phyloP scores from a whole-genome alignment of 2,113 vertebrate species.

The Butorides virescens region DNA sequence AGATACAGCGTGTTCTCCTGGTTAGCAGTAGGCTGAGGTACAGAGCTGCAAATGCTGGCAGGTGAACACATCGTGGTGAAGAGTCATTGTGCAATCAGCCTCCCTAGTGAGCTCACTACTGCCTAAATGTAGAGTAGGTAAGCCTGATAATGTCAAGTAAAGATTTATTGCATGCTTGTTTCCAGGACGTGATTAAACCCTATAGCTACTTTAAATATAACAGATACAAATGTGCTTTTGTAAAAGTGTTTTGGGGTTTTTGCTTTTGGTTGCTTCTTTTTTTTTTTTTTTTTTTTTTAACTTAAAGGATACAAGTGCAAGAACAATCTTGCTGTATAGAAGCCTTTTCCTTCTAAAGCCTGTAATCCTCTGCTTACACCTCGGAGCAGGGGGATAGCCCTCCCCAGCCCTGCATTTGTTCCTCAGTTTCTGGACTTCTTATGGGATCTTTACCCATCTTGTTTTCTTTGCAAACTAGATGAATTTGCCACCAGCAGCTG shows the following conservation, averaged over 20 bases:
- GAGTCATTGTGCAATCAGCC: neutral
- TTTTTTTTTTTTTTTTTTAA: neutral
- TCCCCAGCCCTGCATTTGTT: neutral
- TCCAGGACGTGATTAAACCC: neutral
- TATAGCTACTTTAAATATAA: neutral
- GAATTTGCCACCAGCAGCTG: neutral
- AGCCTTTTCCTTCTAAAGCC: neutral
- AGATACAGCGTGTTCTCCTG: neutral
- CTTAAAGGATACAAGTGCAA: neutral
- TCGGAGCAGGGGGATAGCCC: neutral
- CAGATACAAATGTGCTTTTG: neutral
- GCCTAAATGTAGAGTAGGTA: neutral
- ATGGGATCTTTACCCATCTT: neutral
- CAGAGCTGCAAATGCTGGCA: neutral
- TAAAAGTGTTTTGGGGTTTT: neutral
- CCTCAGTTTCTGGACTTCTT: neutral
- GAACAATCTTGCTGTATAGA: neutral
- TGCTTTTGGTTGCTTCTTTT: neutral
- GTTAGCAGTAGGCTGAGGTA: neutral
- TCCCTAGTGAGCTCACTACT: neutral
- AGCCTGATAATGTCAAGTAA: neutral
- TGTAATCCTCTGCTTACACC: neutral
- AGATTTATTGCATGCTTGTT: neutral
- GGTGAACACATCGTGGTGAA: neutral
- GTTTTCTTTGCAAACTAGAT: neutral